A percentile compares a stretch with the other conserved stretches of the same genome.
Conservation (phyloP, 2,113 vertebrate species). For the Piprites chloris region DNA sequence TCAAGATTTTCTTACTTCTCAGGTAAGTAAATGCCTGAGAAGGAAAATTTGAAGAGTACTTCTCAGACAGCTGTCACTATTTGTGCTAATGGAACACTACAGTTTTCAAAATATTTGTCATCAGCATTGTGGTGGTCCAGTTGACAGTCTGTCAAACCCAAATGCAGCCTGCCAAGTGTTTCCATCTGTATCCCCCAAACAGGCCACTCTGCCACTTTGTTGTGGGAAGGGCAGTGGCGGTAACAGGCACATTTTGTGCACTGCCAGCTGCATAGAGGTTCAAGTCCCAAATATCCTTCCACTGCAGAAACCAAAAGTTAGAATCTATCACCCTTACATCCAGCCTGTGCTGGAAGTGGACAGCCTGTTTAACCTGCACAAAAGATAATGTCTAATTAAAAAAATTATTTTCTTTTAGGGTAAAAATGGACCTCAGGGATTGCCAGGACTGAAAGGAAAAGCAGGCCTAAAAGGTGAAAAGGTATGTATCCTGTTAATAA, state of each 20-base stretch:
- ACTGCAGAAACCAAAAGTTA: neutral
- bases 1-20: neutral
- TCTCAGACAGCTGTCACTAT: neutral
- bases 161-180: neutral
- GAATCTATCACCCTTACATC: neutral
- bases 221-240: neutral
- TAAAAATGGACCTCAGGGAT: constrained; percentile 27
- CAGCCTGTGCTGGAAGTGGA: neutral
- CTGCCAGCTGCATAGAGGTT: neutral
- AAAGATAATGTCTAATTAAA: neutral
- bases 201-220: neutral
- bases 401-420: constrained; percentile 65
- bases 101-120: neutral
- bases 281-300: neutral
- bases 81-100: neutral
- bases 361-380: neutral
- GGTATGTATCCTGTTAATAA: constrained; percentile 46
- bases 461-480: constrained; percentile 78
- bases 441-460: constrained; percentile 75
- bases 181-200: neutral
- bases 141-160: neutral
- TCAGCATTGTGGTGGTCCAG: neutral
- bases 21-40: neutral
- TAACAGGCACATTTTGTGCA: neutral
- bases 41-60: neutral